Evolutionary conservation across 2,113 vertebrate genomes (phyloP).

Genomic region (Sarotherodon lohbergeri): DNA sequence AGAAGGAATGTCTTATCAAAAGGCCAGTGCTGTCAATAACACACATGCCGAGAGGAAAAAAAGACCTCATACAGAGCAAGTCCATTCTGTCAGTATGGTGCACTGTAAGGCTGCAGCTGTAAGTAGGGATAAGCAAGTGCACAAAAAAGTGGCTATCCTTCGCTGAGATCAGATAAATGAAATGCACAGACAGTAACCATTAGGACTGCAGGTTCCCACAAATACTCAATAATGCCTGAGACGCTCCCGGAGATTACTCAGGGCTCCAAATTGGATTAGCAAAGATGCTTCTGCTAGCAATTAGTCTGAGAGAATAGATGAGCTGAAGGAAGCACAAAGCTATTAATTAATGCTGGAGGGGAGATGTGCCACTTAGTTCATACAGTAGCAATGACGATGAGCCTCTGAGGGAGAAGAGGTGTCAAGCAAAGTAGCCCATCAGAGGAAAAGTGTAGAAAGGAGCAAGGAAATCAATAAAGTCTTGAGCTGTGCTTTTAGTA

Average conservation of each 20-base stretch:
- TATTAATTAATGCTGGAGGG: conserved; percentile 45
- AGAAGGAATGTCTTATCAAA: neutral
- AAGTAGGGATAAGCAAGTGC: neutral
- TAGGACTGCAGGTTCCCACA: conserved; percentile 16
- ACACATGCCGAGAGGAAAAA: neutral
- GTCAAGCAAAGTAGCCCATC: conserved; percentile 26
- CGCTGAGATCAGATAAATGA: neutral
- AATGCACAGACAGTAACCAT: neutral
- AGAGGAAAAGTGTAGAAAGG: conserved; percentile 2
- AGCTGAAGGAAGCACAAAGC: conserved; percentile 47
- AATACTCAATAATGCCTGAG: conserved; percentile 15
- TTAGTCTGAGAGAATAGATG: conserved; percentile 43
- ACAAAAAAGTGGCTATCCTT: neutral
- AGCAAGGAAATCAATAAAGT: conserved; percentile 6
- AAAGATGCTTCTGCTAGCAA: conserved; percentile 39
- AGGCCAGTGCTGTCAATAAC: neutral
- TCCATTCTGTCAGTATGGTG: neutral
- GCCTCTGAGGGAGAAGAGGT: conserved; percentile 7
- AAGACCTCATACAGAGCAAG: neutral
- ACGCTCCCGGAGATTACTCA: conserved; percentile 41
- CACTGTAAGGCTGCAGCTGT: neutral
- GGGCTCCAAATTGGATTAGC: conserved; percentile 56
- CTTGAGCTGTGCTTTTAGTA: conserved; percentile 16
- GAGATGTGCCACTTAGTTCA: neutral
- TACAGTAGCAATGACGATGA: conserved; percentile 8